A percentile compares a stretch with the other conserved stretches of the same genome.
phyloP scores from a whole-genome alignment of 23 tunicate species.

The Ciona savignyi region DNA sequence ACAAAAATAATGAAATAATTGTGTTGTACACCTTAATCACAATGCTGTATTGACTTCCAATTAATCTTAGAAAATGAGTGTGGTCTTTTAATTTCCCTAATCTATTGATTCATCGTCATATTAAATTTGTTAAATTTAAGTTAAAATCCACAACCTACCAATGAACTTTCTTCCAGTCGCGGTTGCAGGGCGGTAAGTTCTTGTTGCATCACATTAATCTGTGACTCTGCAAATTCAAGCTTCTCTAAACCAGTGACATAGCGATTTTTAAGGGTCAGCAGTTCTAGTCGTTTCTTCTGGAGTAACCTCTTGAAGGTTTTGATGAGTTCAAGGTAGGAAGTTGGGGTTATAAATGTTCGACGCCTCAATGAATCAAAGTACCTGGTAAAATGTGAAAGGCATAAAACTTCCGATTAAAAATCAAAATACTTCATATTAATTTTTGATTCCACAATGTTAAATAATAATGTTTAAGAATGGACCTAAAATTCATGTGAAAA shows the following conservation, averaged over 20 bases:
- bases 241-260: slow-evolving; percentile 78
- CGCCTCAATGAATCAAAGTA: slow-evolving; percentile 57
- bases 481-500: too few relatives aligned
- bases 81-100: too few relatives aligned
- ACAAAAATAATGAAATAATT: too few relatives aligned
- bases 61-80: too few relatives aligned
- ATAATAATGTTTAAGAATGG: too few relatives aligned
- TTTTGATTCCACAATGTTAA: too few relatives aligned
- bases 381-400: slow-evolving; percentile 13
- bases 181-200: slow-evolving; percentile 75
- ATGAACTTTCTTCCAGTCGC: slow-evolving; percentile 51
- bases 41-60: too few relatives aligned
- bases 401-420: background rate
- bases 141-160: slow-evolving; percentile 4
- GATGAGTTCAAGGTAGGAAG: slow-evolving; percentile 81
- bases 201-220: slow-evolving; percentile 64
- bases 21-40: too few relatives aligned
- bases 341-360: slow-evolving; percentile 88
- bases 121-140: background rate
- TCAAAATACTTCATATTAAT: too few relatives aligned
- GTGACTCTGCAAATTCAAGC: slow-evolving; percentile 58
- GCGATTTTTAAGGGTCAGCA: slow-evolving; percentile 71
- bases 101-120: background rate
- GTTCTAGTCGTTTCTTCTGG: slow-evolving; percentile 61
- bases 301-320: slow-evolving; percentile 81